Conservation (phyloP, 2,797 vertebrate genomes). For the Pseudochirops corinnae region DNA sequence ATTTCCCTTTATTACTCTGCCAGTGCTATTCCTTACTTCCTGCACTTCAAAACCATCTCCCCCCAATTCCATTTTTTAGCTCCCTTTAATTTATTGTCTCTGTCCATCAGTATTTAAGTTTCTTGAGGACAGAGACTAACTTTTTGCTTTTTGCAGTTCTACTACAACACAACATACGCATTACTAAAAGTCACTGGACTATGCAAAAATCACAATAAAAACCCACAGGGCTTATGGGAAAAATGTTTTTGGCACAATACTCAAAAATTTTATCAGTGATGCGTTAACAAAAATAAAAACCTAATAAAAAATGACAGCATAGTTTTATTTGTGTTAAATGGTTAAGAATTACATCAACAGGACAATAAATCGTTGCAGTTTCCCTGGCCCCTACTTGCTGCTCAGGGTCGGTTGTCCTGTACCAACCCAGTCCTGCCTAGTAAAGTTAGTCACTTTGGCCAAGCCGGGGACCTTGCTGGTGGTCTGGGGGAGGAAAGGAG, state of each 20-base stretch:
- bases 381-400: not conserved
- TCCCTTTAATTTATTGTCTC: not conserved
- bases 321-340: not conserved
- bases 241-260: not conserved
- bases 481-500: not conserved
- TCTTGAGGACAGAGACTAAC: not conserved
- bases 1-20: not conserved
- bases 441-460: not conserved
- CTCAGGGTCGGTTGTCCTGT: not conserved
- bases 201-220: not conserved
- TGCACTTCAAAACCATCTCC: not conserved
- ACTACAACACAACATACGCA: not conserved
- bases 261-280: not conserved
- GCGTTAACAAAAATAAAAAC: not conserved
- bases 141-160: not conserved
- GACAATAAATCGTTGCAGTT: not conserved
- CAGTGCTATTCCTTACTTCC: not conserved
- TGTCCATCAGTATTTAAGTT: not conserved
- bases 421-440: fast-evolving
- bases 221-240: not conserved
- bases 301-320: not conserved
- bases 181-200: not conserved
- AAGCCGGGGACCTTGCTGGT: not conserved
- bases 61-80: not conserved
- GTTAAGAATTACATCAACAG: not conserved